These are phyloP conservation scores for Macrosoma leucophasiata DNA, from an alignment of 2,888 invertebrate genomes.

Conservation along the genomic window DNA sequence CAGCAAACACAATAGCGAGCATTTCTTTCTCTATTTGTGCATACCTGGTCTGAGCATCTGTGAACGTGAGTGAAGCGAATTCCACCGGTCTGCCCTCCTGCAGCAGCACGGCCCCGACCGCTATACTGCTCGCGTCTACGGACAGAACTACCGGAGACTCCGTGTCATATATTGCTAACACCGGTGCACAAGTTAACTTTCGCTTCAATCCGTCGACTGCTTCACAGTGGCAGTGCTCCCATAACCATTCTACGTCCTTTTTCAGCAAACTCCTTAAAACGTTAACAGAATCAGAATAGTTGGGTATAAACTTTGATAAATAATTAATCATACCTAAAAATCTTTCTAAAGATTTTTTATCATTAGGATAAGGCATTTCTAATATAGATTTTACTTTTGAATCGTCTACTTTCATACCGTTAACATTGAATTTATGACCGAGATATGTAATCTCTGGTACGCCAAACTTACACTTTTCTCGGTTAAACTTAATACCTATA, in stretches of 20 bases:
- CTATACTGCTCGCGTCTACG: constrained; percentile 24
- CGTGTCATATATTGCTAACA: constrained; percentile 14
- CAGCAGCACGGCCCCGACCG: constrained; percentile 25
- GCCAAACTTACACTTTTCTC: constrained; percentile 10
- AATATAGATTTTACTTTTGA: constrained; percentile 13
- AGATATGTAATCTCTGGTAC: constrained; percentile 11
- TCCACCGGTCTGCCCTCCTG: constrained; percentile 23
- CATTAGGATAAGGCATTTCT: constrained; percentile 11
- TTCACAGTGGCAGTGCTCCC: constrained; percentile 9
- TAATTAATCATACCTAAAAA: constrained; percentile 17
- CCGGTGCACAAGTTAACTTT: constrained; percentile 13
- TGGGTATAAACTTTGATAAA: constrained; percentile 27
- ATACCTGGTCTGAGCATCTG: constrained; percentile 23
- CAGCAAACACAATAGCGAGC: constrained; percentile 30
- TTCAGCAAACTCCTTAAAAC: constrained; percentile 18
- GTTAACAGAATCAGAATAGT: constrained; percentile 20
- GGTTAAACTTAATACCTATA: constrained; percentile 12
- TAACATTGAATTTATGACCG: constrained; percentile 9
- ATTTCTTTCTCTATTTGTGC: constrained; percentile 34
- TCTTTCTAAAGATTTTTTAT: constrained; percentile 13
- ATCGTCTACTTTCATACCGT: constrained; percentile 13
- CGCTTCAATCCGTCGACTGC: constrained; percentile 16
- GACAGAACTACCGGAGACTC: constrained; percentile 18
- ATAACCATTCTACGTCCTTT: constrained; percentile 22
- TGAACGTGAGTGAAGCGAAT: constrained; percentile 19